Evolutionary conservation across 2,797 vertebrate species (phyloP), one percentile per base, ranked within the genome.

Genomic region (Lagodon rhomboides): DNA sequence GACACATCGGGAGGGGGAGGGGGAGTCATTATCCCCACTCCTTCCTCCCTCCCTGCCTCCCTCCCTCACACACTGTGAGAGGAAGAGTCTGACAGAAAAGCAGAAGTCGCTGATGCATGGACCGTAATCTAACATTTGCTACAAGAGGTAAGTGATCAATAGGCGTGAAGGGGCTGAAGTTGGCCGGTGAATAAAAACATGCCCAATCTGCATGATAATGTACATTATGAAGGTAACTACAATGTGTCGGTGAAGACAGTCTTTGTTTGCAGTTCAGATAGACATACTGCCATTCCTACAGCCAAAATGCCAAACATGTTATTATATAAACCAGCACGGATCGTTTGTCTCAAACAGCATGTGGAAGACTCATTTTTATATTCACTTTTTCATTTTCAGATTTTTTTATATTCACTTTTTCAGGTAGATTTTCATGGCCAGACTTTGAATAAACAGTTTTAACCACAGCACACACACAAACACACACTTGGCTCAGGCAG

Each of bases 31-130:
- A 11, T 61, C 46, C 25, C 43, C 59, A 34, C 16, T 46, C 38
- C 27, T 3, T 20, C 66, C 20, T 38, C 25, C 27, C 2, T 18
- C 66, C 47, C 71, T 16, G 25, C 49, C 62, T 43, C 67, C 68
- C 54, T 79, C 72, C 67, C 69, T 78, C 79, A 54, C 73, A 47
- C 6, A 16, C 84, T 44, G 70, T 8, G 12, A 62, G 46, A 79
- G 54, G 71, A 79, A 59, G 9, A 67, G 60, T 50, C 69, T 65
- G 75, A 79, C 49, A 60, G 59, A 65, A 49, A 67, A 74, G 71
- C 59, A 75, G 69, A 79, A 73, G 59, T 18, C 67, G 16, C 58
- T 50, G 62, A 16, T 64, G 49, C 58, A 9, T 41, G 23, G 43
- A 44, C 12, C 20, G 18, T 66, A 59, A 68, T 63, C 71, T 17